These are phyloP conservation scores for Boloria selene DNA, from an alignment of 2,888 invertebrate species.

Conservation along the genomic window DNA sequence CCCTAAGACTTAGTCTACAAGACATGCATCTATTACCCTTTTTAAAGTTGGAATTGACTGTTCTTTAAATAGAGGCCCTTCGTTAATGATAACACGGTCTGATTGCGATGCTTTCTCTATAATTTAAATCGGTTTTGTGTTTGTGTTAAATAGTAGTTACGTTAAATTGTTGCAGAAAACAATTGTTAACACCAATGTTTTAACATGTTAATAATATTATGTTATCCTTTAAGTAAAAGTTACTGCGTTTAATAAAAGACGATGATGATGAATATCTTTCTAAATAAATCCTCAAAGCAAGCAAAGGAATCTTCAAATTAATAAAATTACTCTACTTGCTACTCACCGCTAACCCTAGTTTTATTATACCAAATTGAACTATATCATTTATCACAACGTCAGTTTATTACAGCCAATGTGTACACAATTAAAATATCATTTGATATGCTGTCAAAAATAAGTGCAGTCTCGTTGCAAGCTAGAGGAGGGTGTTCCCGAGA, in stretches of 20 bases:
- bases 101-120: constrained; percentile 40
- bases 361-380: constrained; percentile 32
- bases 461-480: constrained; percentile 57
- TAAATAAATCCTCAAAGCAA: neutral
- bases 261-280: neutral
- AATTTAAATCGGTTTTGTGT: constrained; percentile 36
- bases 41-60: constrained; percentile 62
- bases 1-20: constrained; percentile 76
- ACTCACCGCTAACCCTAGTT: constrained; percentile 11
- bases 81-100: constrained; percentile 51
- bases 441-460: constrained; percentile 75
- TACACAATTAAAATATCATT: constrained; percentile 66
- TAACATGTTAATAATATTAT: neutral
- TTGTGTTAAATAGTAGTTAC: constrained; percentile 32
- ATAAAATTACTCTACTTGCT: constrained; percentile 8
- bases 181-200: constrained; percentile 27
- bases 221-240: neutral
- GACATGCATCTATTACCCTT: constrained; percentile 79
- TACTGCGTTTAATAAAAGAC: neutral
- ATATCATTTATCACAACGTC: constrained; percentile 36
- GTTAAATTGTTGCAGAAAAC: constrained; percentile 26
- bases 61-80: constrained; percentile 57
- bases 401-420: constrained; percentile 46
- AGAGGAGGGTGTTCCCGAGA: constrained; percentile 53
- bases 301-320: neutral